Evolutionary conservation across 2,113 vertebrate species (phyloP).

Genomic region (Polypterus senegalus): DNA sequence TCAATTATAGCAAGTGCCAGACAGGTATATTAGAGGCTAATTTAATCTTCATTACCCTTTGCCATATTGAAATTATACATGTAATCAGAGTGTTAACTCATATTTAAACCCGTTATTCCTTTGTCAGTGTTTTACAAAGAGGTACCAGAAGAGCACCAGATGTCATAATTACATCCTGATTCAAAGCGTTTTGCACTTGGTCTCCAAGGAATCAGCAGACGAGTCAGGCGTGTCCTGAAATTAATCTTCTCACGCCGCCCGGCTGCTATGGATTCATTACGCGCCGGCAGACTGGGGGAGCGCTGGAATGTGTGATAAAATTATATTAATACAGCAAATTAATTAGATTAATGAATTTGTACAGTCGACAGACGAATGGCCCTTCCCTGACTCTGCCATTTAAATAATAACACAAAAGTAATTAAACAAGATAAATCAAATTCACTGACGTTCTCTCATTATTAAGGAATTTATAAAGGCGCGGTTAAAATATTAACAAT

Average conservation of each 20-base stretch:
- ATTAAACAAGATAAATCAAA: conserved; percentile 98
- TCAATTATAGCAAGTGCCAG: conserved; percentile 51
- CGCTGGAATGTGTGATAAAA: conserved; percentile 97
- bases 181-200: conserved; percentile 57
- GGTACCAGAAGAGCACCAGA: conserved; percentile 62
- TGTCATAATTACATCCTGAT: conserved; percentile 72
- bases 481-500: conserved; percentile 65
- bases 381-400: conserved; percentile 54
- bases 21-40: conserved; percentile 54
- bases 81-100: conserved; percentile 63
- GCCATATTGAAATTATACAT: conserved; percentile 73
- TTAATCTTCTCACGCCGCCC: conserved; percentile 57
- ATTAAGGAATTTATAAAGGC: conserved; percentile 96
- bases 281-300: conserved; percentile 62
- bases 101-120: conserved; percentile 69
- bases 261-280: conserved; percentile 71
- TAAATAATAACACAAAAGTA: conserved; percentile 92
- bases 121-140: conserved; percentile 65
- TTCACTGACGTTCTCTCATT: conserved; percentile 75
- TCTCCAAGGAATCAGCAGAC: conserved; percentile 51
- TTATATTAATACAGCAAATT: conserved; percentile 97
- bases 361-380: conserved; percentile 58
- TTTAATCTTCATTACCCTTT: conserved; percentile 70
- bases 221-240: conserved; percentile 56
- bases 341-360: conserved; percentile 97